Base-by-base conservation (phyloP, 2,113 vertebrate genomes). In the Pardalotus punctatus region DNA sequence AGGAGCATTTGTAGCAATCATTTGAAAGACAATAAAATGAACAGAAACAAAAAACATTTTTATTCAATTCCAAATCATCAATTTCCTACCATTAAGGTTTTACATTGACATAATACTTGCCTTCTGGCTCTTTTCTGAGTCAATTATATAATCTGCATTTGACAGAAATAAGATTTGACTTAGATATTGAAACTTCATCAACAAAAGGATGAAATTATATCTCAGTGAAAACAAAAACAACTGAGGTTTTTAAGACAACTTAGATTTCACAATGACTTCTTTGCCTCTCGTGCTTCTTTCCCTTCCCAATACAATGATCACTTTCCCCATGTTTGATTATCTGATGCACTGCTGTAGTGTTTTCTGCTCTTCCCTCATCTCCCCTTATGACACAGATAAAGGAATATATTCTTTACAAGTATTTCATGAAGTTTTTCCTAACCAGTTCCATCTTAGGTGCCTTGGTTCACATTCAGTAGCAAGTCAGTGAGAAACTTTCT, bases 151-250 rank as follows among this genome's bases (percentile, higher is more conserved):
- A 84, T 84, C 29, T 67, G 13, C 40, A 79, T 92, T 78, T 95
- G 94, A 93, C 91, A 95, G 72, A 92, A 93, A 95, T 66, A 31
- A 92, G 67, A 84, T 91, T 91, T 91, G 88, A 95, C 77, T 88
- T 74, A 20, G 51, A 94, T 79, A 94, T 48, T 64, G 81, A 91
- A 81, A 81, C 84, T 84, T 94, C 72, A 70, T 96, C 91, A 94
- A 18, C 72, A 74, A 28, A 66, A 91, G 83, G 35, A 77, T 60
- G 27, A 28, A 86, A 53, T 86, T 36, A 10, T 23, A 33, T 27
- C 60, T 70, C 21, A 50, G 54, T 54, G 77, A 66, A 88, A 96
- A 84, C 56, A 82, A 78, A 88, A 64, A 3, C 31, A 73, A 54
- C 36, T 21, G 14, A 12, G 4, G 5, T 21, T 79, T 23, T 82